phyloP scores from a whole-genome alignment of 1,140 invertebrate species.

The Calycopis cecrops region DNA sequence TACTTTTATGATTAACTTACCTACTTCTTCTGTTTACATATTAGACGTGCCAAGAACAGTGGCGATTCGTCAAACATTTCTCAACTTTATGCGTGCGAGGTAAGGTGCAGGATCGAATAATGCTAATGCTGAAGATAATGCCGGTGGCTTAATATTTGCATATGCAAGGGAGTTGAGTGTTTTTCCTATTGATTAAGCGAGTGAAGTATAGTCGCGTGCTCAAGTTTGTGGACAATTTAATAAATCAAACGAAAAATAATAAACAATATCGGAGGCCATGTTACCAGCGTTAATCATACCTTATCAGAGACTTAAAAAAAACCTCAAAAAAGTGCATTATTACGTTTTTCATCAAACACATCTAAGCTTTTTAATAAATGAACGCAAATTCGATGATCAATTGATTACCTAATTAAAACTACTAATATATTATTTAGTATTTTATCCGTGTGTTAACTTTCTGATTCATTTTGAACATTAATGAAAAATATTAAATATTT shows the following conservation, averaged over 20 bases:
- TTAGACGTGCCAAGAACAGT: slow-evolving; percentile 26
- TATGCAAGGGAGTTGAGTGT: slow-evolving; percentile 61
- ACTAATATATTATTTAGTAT: too few relatives aligned
- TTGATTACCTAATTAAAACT: too few relatives aligned
- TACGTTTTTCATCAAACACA: too few relatives aligned
- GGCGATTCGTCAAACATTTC: slow-evolving; percentile 7
- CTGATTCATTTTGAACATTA: too few relatives aligned
- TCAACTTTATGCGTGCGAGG: slow-evolving; percentile 14
- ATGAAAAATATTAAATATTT: too few relatives aligned
- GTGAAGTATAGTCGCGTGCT: slow-evolving; percentile 29
- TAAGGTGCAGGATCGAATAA: slow-evolving; percentile 28
- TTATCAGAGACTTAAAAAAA: too few relatives aligned
- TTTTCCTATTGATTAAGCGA: slow-evolving; percentile 65
- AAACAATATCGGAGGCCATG: too few relatives aligned
- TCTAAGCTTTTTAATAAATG: too few relatives aligned
- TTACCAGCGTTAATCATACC: too few relatives aligned
- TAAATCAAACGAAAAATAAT: background rate
- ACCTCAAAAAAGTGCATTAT: too few relatives aligned
- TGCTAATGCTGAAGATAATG: slow-evolving; percentile 34
- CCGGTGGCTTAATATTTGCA: slow-evolving; percentile 53
- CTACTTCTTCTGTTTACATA: slow-evolving; percentile 24
- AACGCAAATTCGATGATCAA: too few relatives aligned
- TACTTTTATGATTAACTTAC: slow-evolving; percentile 7
- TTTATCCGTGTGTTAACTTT: too few relatives aligned
- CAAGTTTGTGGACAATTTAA: slow-evolving; percentile 19